Conservation (phyloP, 2,113 vertebrate species). For the Phrynocephalus versicolor region DNA sequence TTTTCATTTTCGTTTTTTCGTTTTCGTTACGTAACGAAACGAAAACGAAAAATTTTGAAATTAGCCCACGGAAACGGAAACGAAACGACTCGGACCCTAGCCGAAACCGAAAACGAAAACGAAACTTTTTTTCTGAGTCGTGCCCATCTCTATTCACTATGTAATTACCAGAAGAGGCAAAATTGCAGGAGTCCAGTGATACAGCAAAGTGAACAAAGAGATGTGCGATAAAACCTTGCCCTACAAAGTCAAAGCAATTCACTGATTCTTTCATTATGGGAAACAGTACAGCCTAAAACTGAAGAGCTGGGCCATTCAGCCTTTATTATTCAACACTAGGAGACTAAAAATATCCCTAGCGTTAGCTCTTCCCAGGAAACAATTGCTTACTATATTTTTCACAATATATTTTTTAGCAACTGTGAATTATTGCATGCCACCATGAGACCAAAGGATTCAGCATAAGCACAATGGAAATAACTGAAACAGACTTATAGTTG, state of each 20-base stretch:
- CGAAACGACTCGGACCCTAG: no score
- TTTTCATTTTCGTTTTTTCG: no score
- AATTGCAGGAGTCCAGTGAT: conserved; percentile 41
- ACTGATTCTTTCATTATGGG: conserved; percentile 30
- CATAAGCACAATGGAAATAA: conserved; percentile 38
- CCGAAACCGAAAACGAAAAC: no score
- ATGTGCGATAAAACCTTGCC: conserved; percentile 41
- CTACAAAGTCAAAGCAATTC: conserved; percentile 46
- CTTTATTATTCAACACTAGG: conserved; percentile 31
- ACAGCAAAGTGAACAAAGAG: conserved; percentile 51
- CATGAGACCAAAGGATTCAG: conserved; percentile 10
- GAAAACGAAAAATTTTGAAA: no score
- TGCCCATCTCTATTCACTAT: no score
- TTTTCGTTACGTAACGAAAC: no score
- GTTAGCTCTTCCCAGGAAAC: conserved; percentile 44
- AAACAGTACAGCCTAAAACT: conserved; percentile 39
- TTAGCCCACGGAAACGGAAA: no score
- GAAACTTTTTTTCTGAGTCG: no score
- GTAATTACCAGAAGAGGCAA: conserved; percentile 48
- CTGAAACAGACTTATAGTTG: conserved; percentile 2
- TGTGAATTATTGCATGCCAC: conserved; percentile 27
- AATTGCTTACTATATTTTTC: conserved; percentile 38
- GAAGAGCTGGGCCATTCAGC: conserved; percentile 21
- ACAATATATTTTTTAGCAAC: conserved; percentile 19
- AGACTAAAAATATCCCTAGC: conserved; percentile 20